Evolutionary conservation across 2,888 invertebrate genomes (phyloP).

Genomic region (Anaspis maculata): DNA sequence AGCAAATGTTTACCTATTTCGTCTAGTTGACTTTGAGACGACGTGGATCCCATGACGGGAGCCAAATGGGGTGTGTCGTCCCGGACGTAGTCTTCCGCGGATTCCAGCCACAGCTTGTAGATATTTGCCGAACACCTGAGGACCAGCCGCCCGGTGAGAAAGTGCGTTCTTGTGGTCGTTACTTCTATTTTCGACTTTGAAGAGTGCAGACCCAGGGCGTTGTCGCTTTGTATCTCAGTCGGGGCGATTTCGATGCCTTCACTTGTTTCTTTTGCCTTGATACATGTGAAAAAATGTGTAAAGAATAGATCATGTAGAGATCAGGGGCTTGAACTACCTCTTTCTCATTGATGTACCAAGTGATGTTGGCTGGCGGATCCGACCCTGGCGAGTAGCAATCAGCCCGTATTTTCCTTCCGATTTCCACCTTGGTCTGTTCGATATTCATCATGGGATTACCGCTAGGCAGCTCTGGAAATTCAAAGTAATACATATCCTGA

Average conservation of each 20-base stretch:
- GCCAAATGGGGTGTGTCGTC: slow-evolving; percentile 35
- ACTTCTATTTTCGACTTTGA: slow-evolving; percentile 33
- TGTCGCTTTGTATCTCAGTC: slow-evolving; percentile 22
- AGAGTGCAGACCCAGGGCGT: slow-evolving; percentile 25
- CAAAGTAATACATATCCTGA: no score
- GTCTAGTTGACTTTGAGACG: slow-evolving; percentile 36
- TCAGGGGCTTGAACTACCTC: slow-evolving; percentile 29
- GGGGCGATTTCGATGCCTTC: slow-evolving; percentile 26
- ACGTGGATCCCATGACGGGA: slow-evolving; percentile 38
- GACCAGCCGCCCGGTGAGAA: slow-evolving; percentile 29
- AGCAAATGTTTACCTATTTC: no score
- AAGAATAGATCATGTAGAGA: no score
- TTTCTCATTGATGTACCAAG: slow-evolving; percentile 43
- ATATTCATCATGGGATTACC: slow-evolving; percentile 37
- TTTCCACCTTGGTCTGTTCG: slow-evolving; percentile 41
- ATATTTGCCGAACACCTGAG: slow-evolving; percentile 33
- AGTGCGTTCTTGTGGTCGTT: slow-evolving; percentile 29
- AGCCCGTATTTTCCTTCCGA: slow-evolving; percentile 40
- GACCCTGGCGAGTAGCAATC: slow-evolving; percentile 41
- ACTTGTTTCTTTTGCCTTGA: slow-evolving; percentile 26
- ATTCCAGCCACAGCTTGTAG: slow-evolving; percentile 30
- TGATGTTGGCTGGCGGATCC: slow-evolving; percentile 42
- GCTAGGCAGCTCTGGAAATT: slow-evolving; percentile 40
- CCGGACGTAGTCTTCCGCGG: slow-evolving; percentile 28
- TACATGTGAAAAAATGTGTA: no score